phyloP scores from a whole-genome alignment of 2,888 invertebrate genomes.

The Andricus curvator region DNA sequence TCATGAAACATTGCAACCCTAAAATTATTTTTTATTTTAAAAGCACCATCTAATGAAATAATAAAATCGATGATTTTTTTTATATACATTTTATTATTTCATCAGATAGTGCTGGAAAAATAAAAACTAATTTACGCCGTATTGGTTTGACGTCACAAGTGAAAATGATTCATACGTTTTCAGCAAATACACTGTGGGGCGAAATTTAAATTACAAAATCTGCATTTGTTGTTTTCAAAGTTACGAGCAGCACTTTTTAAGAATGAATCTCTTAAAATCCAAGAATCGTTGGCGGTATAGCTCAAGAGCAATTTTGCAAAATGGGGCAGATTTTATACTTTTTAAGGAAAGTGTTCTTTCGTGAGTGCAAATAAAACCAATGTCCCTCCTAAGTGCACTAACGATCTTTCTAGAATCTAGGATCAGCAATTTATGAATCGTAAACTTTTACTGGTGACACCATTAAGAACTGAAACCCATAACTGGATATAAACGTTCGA shows the following conservation, averaged over 20 bases:
- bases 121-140: too few species aligned
- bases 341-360: background rate
- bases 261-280: background rate
- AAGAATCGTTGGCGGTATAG: background rate
- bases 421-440: conserved; percentile 10
- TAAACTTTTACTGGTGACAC: conserved; percentile 14
- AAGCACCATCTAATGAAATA: too few species aligned
- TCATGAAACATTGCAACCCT: too few species aligned
- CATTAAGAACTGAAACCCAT: background rate
- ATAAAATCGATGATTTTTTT: too few species aligned
- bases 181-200: too few species aligned
- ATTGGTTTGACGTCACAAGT: too few species aligned
- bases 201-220: too few species aligned
- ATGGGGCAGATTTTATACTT: background rate
- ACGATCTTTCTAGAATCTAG: background rate
- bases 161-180: too few species aligned
- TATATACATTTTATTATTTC: too few species aligned
- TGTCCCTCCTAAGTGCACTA: background rate
- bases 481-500: background rate
- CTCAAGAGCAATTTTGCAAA: background rate
- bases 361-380: background rate
- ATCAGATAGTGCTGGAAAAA: too few species aligned
- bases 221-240: too few species aligned
- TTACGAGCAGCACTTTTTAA: background rate
- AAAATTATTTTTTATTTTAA: too few species aligned